Evolutionary conservation across 2,797 vertebrate species (phyloP), one percentile per base, ranked within the genome.

Genomic region (Spinibarbus caldwelli): DNA sequence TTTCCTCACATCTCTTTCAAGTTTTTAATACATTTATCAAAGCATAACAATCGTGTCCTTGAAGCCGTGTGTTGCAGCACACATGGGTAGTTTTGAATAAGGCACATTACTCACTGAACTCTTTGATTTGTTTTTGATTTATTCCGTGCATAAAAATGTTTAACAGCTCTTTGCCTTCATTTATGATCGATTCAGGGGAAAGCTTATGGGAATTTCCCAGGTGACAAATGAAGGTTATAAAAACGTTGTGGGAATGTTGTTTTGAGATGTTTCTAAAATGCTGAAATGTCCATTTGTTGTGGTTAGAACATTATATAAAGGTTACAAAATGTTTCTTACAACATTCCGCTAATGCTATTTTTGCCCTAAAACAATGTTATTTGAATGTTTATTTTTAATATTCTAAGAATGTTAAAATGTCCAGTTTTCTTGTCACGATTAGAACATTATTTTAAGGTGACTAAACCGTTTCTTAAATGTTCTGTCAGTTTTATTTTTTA

Each of bases 1-100:
- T 45, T 47, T 85, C 84, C 86, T 84, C 77, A 62, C 31, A 36
- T 86, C 64, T 26, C 84, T 80, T 90, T 89, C 86, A 86, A 90
- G 85, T 88, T 87, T 80, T 59, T 82, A 87, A 89, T 89, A 89
- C 88, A 89, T 91, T 93, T 92, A 93, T 93, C 91, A 93, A 92
- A 92, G 91, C 36, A 45, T 19, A 72, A 29, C n/a, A 23, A 31
- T 31, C 1, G 9, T 34, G 41, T 78, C 38, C n/a, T 76, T 68
- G 11, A 80, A 72, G 26, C n/a, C 11, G 15, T 3, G n/a, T 76
- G 45, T 59, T 36, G 19, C 6, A n/a, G 54, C 54, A 52, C 73
- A 66, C 68, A 57, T 75, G 54, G 23, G 67, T 3, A 36, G 62
- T 64, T 64, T 38, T 5, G 19, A 82, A 59, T 1, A 41, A 43